Percentiles rank a stretch among this genome's conserved stretches.
Evolutionary conservation across 2,888 invertebrate species (phyloP).

Genomic region (Sphaerophoria taeniata): DNA sequence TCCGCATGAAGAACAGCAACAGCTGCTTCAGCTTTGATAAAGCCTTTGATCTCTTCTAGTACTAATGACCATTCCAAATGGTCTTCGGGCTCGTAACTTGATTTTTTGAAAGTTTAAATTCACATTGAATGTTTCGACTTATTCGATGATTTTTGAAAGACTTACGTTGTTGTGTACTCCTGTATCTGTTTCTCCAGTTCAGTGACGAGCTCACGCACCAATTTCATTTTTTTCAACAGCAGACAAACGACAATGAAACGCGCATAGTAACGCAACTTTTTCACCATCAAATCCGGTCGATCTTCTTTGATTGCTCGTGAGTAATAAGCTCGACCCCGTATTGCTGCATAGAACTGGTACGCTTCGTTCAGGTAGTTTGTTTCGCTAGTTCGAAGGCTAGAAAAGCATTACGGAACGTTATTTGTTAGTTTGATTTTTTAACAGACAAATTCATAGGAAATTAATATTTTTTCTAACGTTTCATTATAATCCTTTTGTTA

Average conservation of each 20-base stretch:
- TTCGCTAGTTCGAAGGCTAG: constrained; percentile 96
- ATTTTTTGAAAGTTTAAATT: constrained; percentile 22
- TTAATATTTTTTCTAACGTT: no score
- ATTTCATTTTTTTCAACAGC: constrained; percentile 95
- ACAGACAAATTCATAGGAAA: not conserved
- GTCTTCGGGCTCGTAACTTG: constrained; percentile 96
- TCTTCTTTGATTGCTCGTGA: constrained; percentile 96
- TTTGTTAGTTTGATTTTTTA: not conserved
- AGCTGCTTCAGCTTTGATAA: constrained; percentile 95
- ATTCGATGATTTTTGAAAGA: not conserved
- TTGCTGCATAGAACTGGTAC: constrained; percentile 97
- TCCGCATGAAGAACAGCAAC: constrained; percentile 95
- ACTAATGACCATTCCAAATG: constrained; percentile 98
- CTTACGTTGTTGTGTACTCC: constrained; percentile 93
- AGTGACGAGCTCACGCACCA: constrained; percentile 94
- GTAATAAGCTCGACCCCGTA: constrained; percentile 96
- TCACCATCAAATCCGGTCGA: constrained; percentile 97
- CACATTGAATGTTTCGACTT: not conserved
- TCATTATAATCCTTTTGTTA: no score
- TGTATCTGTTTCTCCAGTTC: constrained; percentile 97
- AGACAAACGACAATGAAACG: constrained; percentile 98
- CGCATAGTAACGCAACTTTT: constrained; percentile 97
- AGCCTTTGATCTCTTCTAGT: constrained; percentile 96
- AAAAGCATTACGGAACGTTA: constrained; percentile 77
- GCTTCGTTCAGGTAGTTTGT: constrained; percentile 98